phyloP scores from a whole-genome alignment of 2,797 vertebrate genomes.

The Mycteria americana region DNA sequence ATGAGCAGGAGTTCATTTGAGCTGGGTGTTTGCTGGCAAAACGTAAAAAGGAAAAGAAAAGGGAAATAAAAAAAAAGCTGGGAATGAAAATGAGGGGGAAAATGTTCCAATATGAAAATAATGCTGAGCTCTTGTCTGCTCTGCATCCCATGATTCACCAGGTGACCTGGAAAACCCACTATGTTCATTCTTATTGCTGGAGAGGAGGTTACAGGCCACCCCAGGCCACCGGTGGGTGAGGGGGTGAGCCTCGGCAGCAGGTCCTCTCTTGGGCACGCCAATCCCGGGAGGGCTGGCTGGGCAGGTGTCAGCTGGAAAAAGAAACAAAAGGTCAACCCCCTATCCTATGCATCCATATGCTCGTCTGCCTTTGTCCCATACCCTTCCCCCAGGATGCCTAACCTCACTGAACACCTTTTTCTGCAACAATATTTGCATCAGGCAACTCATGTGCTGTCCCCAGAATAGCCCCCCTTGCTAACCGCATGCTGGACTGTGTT shows the following conservation, averaged over 20 bases:
- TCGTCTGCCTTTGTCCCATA: not conserved
- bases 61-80: rapidly evolving
- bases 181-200: rapidly evolving
- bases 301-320: not conserved
- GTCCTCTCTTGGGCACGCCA: rapidly evolving
- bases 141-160: not conserved
- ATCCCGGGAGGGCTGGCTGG: not conserved
- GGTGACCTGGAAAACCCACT: not conserved
- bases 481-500: not conserved
- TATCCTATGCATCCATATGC: not conserved
- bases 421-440: not conserved
- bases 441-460: not conserved
- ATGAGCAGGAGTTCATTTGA: not conserved
- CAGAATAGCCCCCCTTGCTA: not conserved
- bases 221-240: too few relatives aligned
- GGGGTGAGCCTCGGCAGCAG: not conserved
- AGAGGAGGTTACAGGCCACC: not conserved
- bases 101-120: not conserved
- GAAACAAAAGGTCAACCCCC: not conserved
- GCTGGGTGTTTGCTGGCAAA: not conserved
- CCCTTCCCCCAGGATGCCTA: not conserved
- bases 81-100: not conserved
- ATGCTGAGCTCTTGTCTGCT: not conserved
- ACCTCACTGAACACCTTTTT: not conserved
- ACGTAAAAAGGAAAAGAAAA: not conserved